These are phyloP conservation scores for Anagyrus pseudococci DNA, from an alignment of 2,888 invertebrate genomes.

Conservation along the genomic window DNA sequence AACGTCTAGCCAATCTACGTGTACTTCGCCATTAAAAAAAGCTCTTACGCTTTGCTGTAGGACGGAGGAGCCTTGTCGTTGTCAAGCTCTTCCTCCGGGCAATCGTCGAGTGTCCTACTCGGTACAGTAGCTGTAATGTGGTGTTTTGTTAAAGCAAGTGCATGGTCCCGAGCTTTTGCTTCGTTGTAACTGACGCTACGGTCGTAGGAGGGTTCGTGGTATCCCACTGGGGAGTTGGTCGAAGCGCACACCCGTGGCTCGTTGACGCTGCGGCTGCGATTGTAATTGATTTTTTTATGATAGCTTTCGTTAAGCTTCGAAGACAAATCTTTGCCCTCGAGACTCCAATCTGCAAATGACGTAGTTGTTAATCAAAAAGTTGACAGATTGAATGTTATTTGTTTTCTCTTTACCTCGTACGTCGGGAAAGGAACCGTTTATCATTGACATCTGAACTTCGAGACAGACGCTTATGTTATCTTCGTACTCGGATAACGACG, in stretches of 20 bases:
- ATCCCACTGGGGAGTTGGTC: not conserved
- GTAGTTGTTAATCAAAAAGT: no score
- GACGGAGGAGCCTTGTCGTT: not conserved
- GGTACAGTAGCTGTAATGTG: not conserved
- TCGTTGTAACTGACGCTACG: conserved; percentile 14
- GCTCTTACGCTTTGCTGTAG: no score
- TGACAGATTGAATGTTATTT: no score
- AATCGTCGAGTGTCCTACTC: not conserved
- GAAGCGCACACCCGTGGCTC: no score
- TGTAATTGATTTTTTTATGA: no score
- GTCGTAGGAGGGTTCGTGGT: not conserved
- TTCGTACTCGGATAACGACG: conserved; percentile 52
- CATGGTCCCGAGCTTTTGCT: conserved; percentile 1
- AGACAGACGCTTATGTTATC: conserved; percentile 59
- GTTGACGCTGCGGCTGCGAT: no score
- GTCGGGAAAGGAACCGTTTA: conserved; percentile 16
- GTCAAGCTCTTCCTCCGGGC: conserved; percentile 1
- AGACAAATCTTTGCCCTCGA: no score
- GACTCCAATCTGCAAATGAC: not conserved
- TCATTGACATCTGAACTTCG: conserved; percentile 56
- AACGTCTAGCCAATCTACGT: not conserved
- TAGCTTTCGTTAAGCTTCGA: no score
- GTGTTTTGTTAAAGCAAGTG: not conserved
- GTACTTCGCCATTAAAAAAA: not conserved
- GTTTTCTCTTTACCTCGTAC: no score